Base-by-base conservation (phyloP, 1,140 invertebrate genomes). In the Drosophila pruinosa region DNA sequence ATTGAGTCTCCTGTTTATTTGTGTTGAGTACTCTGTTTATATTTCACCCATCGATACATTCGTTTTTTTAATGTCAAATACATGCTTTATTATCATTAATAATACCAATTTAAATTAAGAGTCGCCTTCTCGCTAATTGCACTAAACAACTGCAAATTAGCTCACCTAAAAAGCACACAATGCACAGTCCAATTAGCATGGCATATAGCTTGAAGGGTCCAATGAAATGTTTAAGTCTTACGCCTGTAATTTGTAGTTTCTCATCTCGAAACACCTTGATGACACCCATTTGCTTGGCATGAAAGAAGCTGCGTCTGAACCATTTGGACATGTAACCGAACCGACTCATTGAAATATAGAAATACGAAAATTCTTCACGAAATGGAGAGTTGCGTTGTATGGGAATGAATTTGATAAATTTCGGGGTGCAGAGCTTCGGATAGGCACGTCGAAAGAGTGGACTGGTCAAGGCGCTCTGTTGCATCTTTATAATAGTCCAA, bases 401-500 rank as follows among this genome's bases (percentile, higher is more conserved):
- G 6, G 79, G 79, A 28, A 72, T 48, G 4, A 39, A 38, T 12
- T 43, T 17, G 0, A 72, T 2, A 8, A 52, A 52, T 0, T 2
- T 5, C 2, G 58, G n/a, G 7, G 75, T 85, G 43, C 80, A 79
- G 3, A 83, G 43, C 7, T 72, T 14, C 0, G 38, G 17, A 0
- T 0, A 6, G 6, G 57, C 62, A 1, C 43, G 19, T 0, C 50
- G 59, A 17, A 79, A 76, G 1, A 6, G 17, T 0, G 63, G 58
- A 0, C n/a, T 15, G 4, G 19, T 8, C 21, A 85, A 7, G 2
- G 39, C 39, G 0, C 12, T n/a, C 7, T 85, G 63, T 7, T 79
- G 67, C 31, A 63, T 0, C n/a, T 17, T 4, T 0, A 68, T 8
- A 10, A 69, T 17, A 2, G 4, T 0, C 67, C 80, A 76, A 17